A percentile compares a stretch with the other conserved stretches of the same genome.
These are phyloP conservation scores for Ditylenchus weischeri DNA, from an alignment of 2,888 invertebrate genomes.

Conservation along the genomic window DNA sequence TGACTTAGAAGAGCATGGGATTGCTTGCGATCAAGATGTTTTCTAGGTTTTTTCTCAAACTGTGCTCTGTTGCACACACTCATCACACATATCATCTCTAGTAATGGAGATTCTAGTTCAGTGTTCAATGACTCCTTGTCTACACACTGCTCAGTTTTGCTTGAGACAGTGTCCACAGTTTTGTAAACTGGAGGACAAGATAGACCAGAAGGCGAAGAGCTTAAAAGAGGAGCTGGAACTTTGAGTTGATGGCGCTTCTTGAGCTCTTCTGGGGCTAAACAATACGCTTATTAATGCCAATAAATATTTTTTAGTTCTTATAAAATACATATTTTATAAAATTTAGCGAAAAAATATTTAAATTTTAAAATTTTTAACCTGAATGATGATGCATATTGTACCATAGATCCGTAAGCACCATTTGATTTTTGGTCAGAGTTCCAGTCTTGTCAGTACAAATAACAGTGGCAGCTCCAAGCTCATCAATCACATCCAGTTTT, in stretches of 20 bases:
- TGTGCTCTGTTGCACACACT: conserved; percentile 47
- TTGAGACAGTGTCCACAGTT: too few species aligned
- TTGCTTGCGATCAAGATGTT: not conserved
- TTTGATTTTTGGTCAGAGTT: conserved; percentile 92
- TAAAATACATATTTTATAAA: too few species aligned
- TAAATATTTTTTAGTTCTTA: too few species aligned
- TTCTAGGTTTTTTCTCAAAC: conserved; percentile 25
- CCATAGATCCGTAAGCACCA: conserved; percentile 64
- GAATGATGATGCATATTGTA: conserved; percentile 38
- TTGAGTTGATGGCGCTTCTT: conserved; percentile 44
- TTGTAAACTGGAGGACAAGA: not conserved
- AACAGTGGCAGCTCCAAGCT: conserved; percentile 85
- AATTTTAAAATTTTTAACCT: conserved; percentile 18
- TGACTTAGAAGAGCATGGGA: not conserved
- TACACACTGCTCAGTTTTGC: too few species aligned
- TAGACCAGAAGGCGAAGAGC: not conserved
- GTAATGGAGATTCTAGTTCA: conserved; percentile 50
- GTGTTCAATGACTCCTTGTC: conserved; percentile 6
- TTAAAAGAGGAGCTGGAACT: not conserved
- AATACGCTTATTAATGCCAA: too few species aligned
- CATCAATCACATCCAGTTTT: conserved; percentile 53
- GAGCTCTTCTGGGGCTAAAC: conserved; percentile 40
- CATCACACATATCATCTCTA: conserved; percentile 54
- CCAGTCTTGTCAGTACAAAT: conserved; percentile 97
- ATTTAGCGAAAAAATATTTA: too few species aligned